Percentiles rank a stretch among this genome's conserved stretches.
These are phyloP conservation scores for Barnardius zonarius DNA, from an alignment of 2,113 vertebrate genomes.

Conservation along the genomic window DNA sequence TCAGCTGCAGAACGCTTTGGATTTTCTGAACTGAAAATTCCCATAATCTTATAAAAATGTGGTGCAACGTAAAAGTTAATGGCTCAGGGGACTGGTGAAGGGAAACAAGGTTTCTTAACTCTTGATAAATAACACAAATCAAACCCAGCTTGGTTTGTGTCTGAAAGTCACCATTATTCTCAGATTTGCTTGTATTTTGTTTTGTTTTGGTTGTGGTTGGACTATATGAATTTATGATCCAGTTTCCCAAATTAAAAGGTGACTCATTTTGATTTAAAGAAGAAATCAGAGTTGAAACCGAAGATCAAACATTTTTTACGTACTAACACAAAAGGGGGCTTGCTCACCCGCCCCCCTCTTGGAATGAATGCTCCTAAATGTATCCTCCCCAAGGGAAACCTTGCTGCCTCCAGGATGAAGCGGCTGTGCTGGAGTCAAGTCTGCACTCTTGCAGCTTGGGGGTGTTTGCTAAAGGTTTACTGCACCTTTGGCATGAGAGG, in stretches of 20 bases:
- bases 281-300: background rate
- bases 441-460: background rate
- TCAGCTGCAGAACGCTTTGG: constrained; percentile 42
- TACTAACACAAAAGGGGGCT: background rate
- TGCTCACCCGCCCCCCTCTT: background rate
- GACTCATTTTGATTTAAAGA: background rate
- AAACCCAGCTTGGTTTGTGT: constrained; percentile 23
- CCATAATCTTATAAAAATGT: constrained; percentile 58
- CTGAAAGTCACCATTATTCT: constrained; percentile 23
- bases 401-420: background rate
- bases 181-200: background rate
- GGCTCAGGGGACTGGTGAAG: constrained; percentile 23
- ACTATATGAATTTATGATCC: background rate
- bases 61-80: constrained; percentile 36
- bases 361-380: background rate
- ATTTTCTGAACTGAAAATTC: constrained; percentile 55
- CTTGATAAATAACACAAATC: constrained; percentile 55
- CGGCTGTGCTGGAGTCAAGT: background rate
- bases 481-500: background rate
- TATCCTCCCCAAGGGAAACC: background rate
- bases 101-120: constrained; percentile 42
- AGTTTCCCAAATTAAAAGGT: background rate
- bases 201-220: constrained; percentile 30
- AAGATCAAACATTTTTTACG: background rate
- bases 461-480: background rate